These are phyloP conservation scores for Uria aalge DNA, from an alignment of 2,113 vertebrate genomes.

Conservation along the genomic window DNA sequence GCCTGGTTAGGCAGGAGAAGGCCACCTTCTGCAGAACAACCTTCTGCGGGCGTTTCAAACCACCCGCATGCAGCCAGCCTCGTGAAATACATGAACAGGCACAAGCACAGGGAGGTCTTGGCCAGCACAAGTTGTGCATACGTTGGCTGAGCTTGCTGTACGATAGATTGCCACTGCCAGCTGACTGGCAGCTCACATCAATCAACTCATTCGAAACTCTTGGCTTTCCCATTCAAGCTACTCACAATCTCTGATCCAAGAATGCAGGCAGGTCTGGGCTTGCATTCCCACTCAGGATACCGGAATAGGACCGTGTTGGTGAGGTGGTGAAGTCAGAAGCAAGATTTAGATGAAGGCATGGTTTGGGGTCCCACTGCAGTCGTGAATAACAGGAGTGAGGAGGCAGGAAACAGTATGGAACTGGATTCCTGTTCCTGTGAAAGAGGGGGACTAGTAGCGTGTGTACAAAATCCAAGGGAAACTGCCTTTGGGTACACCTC, in stretches of 20 bases:
- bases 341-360: background rate
- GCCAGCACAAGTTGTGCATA: background rate
- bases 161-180: background rate
- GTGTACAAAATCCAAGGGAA: fast-evolving
- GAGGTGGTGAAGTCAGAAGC: background rate
- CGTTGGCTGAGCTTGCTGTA: background rate
- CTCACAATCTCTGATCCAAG: background rate
- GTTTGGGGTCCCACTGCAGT: background rate
- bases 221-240: background rate
- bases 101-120: background rate
- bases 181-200: background rate
- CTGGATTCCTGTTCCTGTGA: background rate
- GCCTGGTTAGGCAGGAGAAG: background rate
- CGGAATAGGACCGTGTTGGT: fast-evolving
- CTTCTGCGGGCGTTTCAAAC: background rate
- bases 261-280: background rate
- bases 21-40: background rate
- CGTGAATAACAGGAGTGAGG: background rate
- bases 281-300: background rate
- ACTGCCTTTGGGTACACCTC: background rate
- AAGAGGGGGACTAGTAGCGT: background rate
- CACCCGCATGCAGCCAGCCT: fast-evolving
- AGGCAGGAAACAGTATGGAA: background rate
- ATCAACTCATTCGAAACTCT: background rate
- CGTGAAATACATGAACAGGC: background rate